Evolutionary conservation across 2,797 vertebrate genomes (phyloP), one percentile per base, ranked within the genome.

Genomic region (Lutjanus campechanus): DNA sequence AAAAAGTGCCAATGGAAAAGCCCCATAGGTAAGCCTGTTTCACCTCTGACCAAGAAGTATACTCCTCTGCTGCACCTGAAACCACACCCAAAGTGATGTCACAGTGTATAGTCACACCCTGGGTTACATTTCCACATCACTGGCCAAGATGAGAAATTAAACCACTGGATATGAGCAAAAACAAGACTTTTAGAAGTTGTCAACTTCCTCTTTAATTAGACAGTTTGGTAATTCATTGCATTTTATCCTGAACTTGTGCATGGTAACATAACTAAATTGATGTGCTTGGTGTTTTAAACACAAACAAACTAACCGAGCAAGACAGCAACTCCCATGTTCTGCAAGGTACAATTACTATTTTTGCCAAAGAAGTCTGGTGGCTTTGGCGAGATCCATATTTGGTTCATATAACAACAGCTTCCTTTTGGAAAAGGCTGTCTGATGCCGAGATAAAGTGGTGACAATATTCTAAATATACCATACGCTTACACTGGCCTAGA

Each of bases 81-180:
- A 20, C 41, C 51, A 56, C 36, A 51, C 36, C 63, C 17, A 60
- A 41, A 40, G 49, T 61, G 49, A 69, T 20, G 40, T 51, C 63
- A 59, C 54, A 8, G 29, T 5, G 11, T 43, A 25, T 29, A 4
- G 25, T 51, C 36, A 29, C 6, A 5, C 8, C 11, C 20, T n/a
- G 9, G 7, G 20, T 11, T 54, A 56, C 9, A 55, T 10, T 17
- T 9, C 20, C n/a, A 41, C 46, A 50, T 19, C 9, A 50, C 4
- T 13, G 20, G 36, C 11, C 36, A n/a, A n/a, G 36, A 43, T 41
- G 41, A 44, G 11, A 44, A 43, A 43, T 19, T 6, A 11, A 60
- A 7, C 36, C 58, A 8, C 36, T n/a, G 58, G 11, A 12, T 19
- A 5, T 61, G 19, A 43, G 40, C 0, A 2, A 41, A 40, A 41